Conservation (phyloP, 1,140 invertebrate genomes). For the Trichomalopsis sarcophagae region DNA sequence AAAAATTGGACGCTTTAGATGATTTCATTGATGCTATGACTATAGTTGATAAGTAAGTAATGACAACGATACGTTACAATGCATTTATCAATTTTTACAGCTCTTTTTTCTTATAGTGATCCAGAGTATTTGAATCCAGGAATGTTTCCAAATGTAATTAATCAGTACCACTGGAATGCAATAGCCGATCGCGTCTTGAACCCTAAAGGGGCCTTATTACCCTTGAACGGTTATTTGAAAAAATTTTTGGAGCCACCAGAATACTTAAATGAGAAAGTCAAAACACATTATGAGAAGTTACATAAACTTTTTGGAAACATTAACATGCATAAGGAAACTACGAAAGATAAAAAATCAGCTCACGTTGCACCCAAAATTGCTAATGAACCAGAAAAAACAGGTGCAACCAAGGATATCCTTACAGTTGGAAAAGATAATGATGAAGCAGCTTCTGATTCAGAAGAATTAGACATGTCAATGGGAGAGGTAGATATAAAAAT, state of each 20-base stretch:
- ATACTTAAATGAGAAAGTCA: neutral
- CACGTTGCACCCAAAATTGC: neutral
- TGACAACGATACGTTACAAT: neutral
- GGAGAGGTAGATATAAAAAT: neutral
- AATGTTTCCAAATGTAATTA: constrained; percentile 42
- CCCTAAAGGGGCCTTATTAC: constrained; percentile 23
- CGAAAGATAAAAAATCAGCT: neutral
- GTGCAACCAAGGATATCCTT: neutral
- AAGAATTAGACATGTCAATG: neutral
- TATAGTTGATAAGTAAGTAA: constrained; percentile 50
- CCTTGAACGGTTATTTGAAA: constrained; percentile 24
- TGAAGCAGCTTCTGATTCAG: neutral
- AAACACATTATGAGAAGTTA: neutral
- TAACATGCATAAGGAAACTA: neutral
- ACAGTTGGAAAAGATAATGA: neutral
- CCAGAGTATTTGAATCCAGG: constrained; percentile 22
- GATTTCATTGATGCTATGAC: constrained; percentile 57
- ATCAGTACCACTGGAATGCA: constrained; percentile 54
- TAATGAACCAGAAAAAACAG: neutral
- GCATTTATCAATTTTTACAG: neutral
- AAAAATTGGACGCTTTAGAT: constrained; percentile 50
- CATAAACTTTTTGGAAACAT: constrained; percentile 21
- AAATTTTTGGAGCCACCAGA: constrained; percentile 31
- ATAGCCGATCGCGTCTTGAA: constrained; percentile 53
- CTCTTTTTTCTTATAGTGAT: constrained; percentile 7